Evolutionary conservation across 2,888 invertebrate species (phyloP), one percentile per base, ranked within the genome.

Genomic region (Hydropsyche betteni): DNA sequence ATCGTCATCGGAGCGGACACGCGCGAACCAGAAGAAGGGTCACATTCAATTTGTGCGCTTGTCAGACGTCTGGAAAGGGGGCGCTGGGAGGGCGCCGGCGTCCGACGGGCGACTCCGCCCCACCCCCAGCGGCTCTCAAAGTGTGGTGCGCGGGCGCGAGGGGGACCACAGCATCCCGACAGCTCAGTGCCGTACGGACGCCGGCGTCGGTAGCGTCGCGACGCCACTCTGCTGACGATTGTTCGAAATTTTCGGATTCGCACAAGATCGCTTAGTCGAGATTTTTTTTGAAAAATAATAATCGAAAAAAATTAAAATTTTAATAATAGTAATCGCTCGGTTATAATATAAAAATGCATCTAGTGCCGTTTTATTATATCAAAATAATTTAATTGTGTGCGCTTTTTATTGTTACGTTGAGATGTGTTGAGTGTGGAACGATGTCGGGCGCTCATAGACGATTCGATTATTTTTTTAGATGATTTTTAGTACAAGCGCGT

Each of bases 191-290:
- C 74, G 78, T 78, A 68, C 76, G 77, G 86, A 85, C 86, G 87
- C 80, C 80, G 87, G 85, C 88, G 87, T 87, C 87, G 88, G 87
- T 88, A 88, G 88, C 87, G 86, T 87, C 85, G 82, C 81, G 77
- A 80, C 80, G 80, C 80, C 79, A 80, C 64, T 16, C 55, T 16
- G 12, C 55, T 8, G 55, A 24, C 24, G 24, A 24, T 24, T 24
- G 24, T 24, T 24, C 2, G 55, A 14, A 16, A 44, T 44, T n/a
- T 55, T n/a, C 6, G 14, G 12, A n/a, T n/a, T 8, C n/a, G 16
- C 55, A 55, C 55, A n/a, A 50, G 69, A 70, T 52, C 61, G 38
- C 68, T 33, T 10, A 38, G 10, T 64, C 75, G 52, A 58, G 36
- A 70, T 53, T 24, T 64, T 75, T 75, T 70, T n/a, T 8, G 16